Evolutionary conservation across 2,113 vertebrate species (phyloP).

Genomic region (Bucco capensis): DNA sequence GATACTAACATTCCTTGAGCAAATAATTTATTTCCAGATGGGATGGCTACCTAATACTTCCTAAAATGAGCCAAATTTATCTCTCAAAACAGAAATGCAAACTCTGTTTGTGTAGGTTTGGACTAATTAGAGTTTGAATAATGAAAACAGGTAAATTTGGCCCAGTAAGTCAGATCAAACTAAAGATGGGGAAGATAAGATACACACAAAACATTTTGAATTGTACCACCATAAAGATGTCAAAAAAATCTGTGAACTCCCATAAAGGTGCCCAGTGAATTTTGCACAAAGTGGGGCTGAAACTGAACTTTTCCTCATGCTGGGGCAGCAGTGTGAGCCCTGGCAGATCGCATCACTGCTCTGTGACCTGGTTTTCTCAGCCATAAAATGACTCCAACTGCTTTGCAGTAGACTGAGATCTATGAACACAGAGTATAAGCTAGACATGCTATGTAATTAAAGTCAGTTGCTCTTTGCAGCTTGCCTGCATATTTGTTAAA

Average conservation of each 20-base stretch:
- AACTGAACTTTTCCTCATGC: not conserved
- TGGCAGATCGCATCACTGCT: not conserved
- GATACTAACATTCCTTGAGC: not conserved
- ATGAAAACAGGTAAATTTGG: not conserved
- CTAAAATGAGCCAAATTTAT: not conserved
- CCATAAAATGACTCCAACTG: not conserved
- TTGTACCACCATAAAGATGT: not conserved
- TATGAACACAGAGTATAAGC: not conserved
- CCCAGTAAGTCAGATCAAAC: not conserved
- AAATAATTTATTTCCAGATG: not conserved
- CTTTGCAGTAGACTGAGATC: not conserved
- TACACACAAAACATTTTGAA: not conserved
- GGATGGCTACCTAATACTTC: not conserved
- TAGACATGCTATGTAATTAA: not conserved
- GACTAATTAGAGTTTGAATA: not conserved
- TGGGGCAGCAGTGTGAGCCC: not conserved
- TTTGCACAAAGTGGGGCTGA: accelerated
- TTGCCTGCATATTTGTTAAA: not conserved
- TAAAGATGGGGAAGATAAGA: not conserved
- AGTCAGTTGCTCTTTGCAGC: not conserved
- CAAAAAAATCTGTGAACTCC: not conserved
- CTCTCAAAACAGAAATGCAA: not conserved
- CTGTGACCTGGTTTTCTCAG: not conserved
- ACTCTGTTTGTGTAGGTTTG: not conserved
- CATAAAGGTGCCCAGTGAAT: not conserved